Evolutionary conservation across 2,113 vertebrate genomes (phyloP), one percentile per base, ranked within the genome.

Genomic region (Stictonetta naevosa): DNA sequence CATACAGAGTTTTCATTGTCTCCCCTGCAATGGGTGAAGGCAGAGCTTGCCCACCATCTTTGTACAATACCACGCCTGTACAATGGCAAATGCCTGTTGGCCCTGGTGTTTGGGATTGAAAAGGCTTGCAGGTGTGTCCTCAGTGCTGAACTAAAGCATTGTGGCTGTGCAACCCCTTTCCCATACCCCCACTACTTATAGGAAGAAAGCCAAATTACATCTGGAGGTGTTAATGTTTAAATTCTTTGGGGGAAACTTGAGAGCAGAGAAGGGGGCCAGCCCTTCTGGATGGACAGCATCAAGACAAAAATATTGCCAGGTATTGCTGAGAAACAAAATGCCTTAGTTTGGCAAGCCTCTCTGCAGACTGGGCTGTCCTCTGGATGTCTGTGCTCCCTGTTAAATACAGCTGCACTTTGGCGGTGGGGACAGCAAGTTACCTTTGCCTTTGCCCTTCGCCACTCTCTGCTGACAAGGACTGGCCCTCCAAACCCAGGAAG

Each of bases 161-260:
- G 68, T 52, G 50, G 50, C 78, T 67, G 28, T 71, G 72, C 50
- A 92, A 21, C 25, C 72, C 50, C 76, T 81, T 92, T 93, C 83
- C 86, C 60, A 80, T 44, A 52, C 40, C 50, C 22, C 46, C 6
- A 0, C 72, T 94, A 31, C 64, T 90, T 71, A 76, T 78, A 90
- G 91, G 86, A 94, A 88, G 56, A 60, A 88, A 93, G 94, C 92
- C 91, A 93, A 95, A 64, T 28, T 89, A 46, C 36, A 64, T 88
- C 90, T 81, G 78, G 73, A 91, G 52, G 69, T 93, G 95, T 86
- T 89, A 94, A 93, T 80, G 53, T 86, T 69, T 90, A 62, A 94
- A 93, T 92, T 83, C 86, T 95, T 95, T 33, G 67, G 50, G 68
- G 69, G 86, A 96, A 95, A 96, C 66, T 11, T 64, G 62, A 93